A percentile compares a stretch with the other conserved stretches of the same genome.
Conservation (phyloP, 2,797 vertebrate species). For the Ataeniobius toweri region DNA sequence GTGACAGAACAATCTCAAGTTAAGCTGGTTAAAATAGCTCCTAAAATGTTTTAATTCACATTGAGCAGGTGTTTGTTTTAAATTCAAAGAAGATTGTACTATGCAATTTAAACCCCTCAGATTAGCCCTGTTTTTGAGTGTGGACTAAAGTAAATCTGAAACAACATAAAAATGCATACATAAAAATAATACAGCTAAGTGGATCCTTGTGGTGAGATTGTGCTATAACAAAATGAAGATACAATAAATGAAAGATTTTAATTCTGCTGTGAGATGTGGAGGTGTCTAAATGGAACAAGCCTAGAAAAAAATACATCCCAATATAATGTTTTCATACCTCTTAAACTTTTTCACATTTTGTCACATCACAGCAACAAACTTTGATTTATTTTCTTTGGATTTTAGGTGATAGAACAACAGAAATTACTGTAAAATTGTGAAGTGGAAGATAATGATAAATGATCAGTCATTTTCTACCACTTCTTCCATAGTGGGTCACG, state of each 20-base stretch:
- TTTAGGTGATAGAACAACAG: background rate
- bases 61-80: background rate
- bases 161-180: background rate
- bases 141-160: background rate
- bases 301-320: background rate
- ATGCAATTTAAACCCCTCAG: background rate
- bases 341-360: background rate
- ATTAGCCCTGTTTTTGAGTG: background rate
- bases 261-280: background rate
- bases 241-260: background rate
- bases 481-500: too few species aligned
- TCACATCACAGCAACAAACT: background rate
- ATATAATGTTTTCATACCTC: background rate
- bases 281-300: background rate
- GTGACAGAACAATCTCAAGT: constrained; percentile 10
- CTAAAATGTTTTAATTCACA: background rate
- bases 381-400: background rate
- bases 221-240: constrained; percentile 10
- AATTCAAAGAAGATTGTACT: background rate
- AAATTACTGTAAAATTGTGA: background rate
- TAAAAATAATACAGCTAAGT: background rate
- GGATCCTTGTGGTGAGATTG: background rate
- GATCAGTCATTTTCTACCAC: too few species aligned
- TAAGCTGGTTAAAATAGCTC: background rate
- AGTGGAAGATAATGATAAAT: background rate